A percentile compares a stretch with the other conserved stretches of the same genome.
Conservation (phyloP, 1,140 invertebrate species). For the Diuraphis noxia region DNA sequence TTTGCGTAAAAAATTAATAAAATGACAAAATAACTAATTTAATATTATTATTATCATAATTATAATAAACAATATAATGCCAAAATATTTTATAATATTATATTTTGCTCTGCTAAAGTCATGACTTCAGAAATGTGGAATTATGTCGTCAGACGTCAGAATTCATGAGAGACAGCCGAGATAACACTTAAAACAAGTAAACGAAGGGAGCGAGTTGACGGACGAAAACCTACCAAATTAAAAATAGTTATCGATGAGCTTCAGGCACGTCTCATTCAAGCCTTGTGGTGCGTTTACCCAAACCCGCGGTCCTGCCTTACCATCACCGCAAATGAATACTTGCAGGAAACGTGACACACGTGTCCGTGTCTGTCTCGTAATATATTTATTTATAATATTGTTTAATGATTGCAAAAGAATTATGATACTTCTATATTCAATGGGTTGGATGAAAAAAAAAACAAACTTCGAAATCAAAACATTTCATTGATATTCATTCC, state of each 20-base stretch:
- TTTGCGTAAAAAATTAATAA: background rate
- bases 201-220: background rate
- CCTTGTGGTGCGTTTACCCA: background rate
- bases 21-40: background rate
- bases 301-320: too few species aligned
- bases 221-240: background rate
- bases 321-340: background rate
- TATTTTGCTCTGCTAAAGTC: background rate
- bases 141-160: background rate
- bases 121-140: background rate
- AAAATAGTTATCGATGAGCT: background rate
- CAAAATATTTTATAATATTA: background rate
- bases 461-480: background rate
- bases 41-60: background rate
- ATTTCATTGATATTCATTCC: background rate
- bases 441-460: background rate
- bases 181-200: background rate
- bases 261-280: background rate
- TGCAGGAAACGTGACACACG: background rate
- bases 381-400: background rate
- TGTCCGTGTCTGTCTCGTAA: background rate
- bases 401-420: background rate
- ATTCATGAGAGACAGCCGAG: background rate
- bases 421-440: background rate
- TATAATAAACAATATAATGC: background rate